A percentile compares a stretch with the other conserved stretches of the same genome.
Evolutionary conservation across 2,797 vertebrate genomes (phyloP).

Genomic region (Bovichtus variegatus): DNA sequence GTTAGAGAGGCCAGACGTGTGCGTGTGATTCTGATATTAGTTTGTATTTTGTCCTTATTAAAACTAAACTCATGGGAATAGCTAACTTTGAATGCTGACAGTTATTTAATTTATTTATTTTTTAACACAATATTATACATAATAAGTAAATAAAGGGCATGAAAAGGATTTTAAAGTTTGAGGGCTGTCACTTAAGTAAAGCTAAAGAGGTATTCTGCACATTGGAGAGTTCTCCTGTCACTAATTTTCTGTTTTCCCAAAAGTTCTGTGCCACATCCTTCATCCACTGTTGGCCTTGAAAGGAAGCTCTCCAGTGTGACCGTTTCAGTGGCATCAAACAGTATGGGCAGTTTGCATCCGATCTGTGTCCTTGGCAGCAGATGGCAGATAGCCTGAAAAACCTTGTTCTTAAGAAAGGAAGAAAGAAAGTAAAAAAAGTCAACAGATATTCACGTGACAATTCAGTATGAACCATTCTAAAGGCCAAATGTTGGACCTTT

Average conservation of each 20-base stretch:
- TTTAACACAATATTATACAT: background rate
- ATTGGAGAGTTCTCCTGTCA: background rate
- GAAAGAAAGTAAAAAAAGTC: background rate
- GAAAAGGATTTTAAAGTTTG: background rate
- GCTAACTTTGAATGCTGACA: background rate
- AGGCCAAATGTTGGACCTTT: background rate
- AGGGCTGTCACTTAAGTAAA: background rate
- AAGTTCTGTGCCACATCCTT: conserved; percentile 17
- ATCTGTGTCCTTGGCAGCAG: conserved; percentile 21
- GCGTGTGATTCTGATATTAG: background rate
- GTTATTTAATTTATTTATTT: too few species aligned
- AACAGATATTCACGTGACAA: background rate
- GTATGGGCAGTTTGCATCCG: conserved; percentile 14
- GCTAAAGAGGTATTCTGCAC: background rate
- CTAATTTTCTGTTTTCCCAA: background rate
- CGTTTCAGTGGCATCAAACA: conserved; percentile 25
- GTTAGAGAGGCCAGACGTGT: background rate
- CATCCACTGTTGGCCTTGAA: conserved; percentile 25
- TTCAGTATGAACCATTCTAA: background rate
- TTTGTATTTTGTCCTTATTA: background rate
- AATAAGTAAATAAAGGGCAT: background rate
- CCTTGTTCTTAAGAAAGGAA: background rate
- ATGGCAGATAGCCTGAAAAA: background rate
- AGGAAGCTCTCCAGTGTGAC: conserved; percentile 29
- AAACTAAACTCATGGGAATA: background rate